These are phyloP conservation scores for Pelvicachromis taeniatus DNA, from an alignment of 2,113 vertebrate species.

Conservation along the genomic window DNA sequence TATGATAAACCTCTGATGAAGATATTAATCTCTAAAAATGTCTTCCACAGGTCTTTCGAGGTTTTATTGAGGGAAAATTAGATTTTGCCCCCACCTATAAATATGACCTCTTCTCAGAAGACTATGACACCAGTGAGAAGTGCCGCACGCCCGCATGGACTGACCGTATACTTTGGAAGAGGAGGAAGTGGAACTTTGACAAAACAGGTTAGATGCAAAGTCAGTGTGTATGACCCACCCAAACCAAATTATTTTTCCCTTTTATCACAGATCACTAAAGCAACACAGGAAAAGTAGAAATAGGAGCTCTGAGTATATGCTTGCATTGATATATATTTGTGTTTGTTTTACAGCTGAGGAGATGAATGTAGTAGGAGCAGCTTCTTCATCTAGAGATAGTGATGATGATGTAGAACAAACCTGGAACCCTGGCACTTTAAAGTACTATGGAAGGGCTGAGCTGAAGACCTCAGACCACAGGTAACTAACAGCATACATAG, in stretches of 20 bases:
- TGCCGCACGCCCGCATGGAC: constrained; percentile 98
- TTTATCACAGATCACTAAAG: neutral
- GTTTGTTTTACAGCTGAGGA: constrained; percentile 81
- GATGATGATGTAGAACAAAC: constrained; percentile 78
- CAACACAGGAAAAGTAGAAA: neutral
- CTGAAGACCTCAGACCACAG: constrained; percentile 98
- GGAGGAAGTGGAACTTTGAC: constrained; percentile 96
- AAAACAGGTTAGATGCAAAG: constrained; percentile 81
- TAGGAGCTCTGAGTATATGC: neutral
- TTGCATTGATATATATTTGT: neutral
- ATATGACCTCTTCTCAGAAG: constrained; percentile 97
- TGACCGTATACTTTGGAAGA: constrained; percentile 94
- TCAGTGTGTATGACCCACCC: neutral
- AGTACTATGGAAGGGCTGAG: constrained; percentile 93
- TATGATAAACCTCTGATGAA: neutral
- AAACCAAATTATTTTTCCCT: neutral
- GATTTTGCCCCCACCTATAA: constrained; percentile 98
- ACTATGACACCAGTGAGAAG: constrained; percentile 98
- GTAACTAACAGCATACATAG: constrained; percentile 51
- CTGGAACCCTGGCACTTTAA: constrained; percentile 86
- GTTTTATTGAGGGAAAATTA: constrained; percentile 91
- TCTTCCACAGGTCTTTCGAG: constrained; percentile 83
- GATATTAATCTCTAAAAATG: neutral
- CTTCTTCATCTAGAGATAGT: constrained; percentile 68
- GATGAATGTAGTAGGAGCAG: constrained; percentile 86